Evolutionary conservation across 2,888 invertebrate genomes (phyloP).

Genomic region (Metallyticus violacea): DNA sequence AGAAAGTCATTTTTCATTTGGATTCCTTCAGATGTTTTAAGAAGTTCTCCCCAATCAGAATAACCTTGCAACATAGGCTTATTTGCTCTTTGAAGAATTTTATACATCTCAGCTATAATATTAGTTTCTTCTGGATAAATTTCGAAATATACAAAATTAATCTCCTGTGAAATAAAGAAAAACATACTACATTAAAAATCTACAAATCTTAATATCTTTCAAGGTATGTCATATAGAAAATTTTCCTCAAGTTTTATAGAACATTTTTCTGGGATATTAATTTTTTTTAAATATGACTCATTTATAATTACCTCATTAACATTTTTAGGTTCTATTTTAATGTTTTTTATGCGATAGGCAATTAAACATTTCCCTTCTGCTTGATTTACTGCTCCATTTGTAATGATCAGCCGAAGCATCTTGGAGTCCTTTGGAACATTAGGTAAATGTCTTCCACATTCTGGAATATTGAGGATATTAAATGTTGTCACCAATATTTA

Average conservation of each 20-base stretch:
- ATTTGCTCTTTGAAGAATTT: conserved; percentile 43
- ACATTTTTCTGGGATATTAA: background rate
- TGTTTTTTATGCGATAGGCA: conserved; percentile 61
- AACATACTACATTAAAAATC: background rate
- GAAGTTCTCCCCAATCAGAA: conserved; percentile 56
- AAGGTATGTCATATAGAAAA: background rate
- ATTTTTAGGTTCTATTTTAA: conserved; percentile 60
- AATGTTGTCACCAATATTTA: background rate
- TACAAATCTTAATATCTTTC: background rate
- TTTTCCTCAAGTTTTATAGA: background rate
- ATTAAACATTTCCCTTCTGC: conserved; percentile 65
- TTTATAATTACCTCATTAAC: conserved; percentile 55
- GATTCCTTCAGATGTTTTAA: conserved; percentile 48
- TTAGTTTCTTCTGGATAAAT: conserved; percentile 42
- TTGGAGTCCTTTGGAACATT: conserved; percentile 33
- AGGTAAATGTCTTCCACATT: conserved; percentile 54
- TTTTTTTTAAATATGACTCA: background rate
- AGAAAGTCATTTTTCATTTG: conserved; percentile 55
- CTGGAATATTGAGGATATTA: conserved; percentile 48
- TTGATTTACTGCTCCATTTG: conserved; percentile 56
- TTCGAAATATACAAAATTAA: conserved; percentile 45
- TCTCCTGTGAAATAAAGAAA: conserved; percentile 42
- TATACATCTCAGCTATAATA: conserved; percentile 42
- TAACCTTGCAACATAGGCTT: conserved; percentile 49
- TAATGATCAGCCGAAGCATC: conserved; percentile 50